Evolutionary conservation across 2,888 invertebrate species (phyloP), one percentile per base, ranked within the genome.

Genomic region (Globia sparganii): DNA sequence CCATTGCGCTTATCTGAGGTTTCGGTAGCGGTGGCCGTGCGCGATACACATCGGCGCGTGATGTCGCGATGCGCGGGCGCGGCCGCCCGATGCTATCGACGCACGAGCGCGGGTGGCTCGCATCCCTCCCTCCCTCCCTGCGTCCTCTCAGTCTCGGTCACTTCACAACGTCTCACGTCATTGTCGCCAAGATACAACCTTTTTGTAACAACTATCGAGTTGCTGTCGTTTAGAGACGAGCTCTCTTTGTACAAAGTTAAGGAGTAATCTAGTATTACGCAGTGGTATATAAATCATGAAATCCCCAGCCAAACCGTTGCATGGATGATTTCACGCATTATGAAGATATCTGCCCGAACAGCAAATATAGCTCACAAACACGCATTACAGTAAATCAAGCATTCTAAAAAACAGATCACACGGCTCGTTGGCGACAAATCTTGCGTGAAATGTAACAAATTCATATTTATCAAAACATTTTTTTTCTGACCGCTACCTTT

Each of bases 11-110:
- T 91, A 91, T 92, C 91, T 87, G 83, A 83, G 87, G 89, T 91
- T 91, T 90, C 92, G 90, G 93, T 92, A 92, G 93, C 93, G 83
- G 88, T 82, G 83, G 85, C 84, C 87, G 87, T 86, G 86, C 80
- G 82, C 88, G 95, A 96, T 96, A 94, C 78, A 85, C 89, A 95
- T 95, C 95, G 91, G 91, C 92, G 92, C 95, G 94, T 94, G 94
- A 94, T 93, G 94, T 93, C 92, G 93, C 92, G 94, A 93, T 94
- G 94, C 89, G 90, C 90, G 84, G 87, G 87, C 89, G 90, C 91
- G 89, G 88, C 85, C 77, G 85, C 46, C 90, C 90, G 96, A 96
- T 96, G 88, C 72, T 95, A 96, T 96, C 96, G 78, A 79, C 81
- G 90, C 92, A 93, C 94, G 93, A 93, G 88, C 86, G 88, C 87